Conservation (phyloP, 2,797 vertebrate species). For the Chelon labrosus region DNA sequence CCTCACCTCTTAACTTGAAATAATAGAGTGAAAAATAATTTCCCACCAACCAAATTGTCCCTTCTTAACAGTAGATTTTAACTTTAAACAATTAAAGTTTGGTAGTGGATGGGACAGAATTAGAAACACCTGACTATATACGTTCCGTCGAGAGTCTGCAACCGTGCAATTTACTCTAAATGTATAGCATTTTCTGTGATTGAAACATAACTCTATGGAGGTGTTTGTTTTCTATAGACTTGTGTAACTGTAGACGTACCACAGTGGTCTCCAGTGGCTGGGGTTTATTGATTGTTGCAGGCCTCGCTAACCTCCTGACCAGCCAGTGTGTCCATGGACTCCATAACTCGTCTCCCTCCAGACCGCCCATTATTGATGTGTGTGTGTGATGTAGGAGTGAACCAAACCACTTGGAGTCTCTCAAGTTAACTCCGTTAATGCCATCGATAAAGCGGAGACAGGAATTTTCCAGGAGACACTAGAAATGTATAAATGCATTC, state of each 20-base stretch:
- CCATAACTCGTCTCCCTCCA: constrained; percentile 53
- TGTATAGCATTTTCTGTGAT: constrained; percentile 8
- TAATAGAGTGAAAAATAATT: constrained; percentile 20
- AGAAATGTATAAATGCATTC: neutral
- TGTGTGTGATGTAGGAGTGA: constrained; percentile 27
- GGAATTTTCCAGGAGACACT: neutral
- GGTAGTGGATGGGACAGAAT: neutral
- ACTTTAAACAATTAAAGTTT: neutral
- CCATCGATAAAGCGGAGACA: constrained; percentile 19
- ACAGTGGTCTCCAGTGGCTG: constrained; percentile 54
- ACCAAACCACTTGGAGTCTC: constrained; percentile 37
- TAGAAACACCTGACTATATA: neutral
- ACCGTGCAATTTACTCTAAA: neutral
- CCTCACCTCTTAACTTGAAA: constrained; percentile 39
- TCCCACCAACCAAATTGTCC: neutral
- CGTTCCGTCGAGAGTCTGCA: constrained; percentile 1
- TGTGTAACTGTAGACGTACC: constrained; percentile 51
- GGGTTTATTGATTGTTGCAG: constrained; percentile 63
- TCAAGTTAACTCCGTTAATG: constrained; percentile 26
- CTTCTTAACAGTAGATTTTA: constrained; percentile 1
- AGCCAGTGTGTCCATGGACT: constrained; percentile 52
- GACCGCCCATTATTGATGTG: constrained; percentile 53
- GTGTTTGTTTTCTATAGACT: constrained; percentile 29
- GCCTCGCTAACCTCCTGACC: constrained; percentile 58
- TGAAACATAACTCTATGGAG: constrained; percentile 6